Evolutionary conservation across 2,113 vertebrate species (phyloP).

Genomic region (Ifrita kowaldi): DNA sequence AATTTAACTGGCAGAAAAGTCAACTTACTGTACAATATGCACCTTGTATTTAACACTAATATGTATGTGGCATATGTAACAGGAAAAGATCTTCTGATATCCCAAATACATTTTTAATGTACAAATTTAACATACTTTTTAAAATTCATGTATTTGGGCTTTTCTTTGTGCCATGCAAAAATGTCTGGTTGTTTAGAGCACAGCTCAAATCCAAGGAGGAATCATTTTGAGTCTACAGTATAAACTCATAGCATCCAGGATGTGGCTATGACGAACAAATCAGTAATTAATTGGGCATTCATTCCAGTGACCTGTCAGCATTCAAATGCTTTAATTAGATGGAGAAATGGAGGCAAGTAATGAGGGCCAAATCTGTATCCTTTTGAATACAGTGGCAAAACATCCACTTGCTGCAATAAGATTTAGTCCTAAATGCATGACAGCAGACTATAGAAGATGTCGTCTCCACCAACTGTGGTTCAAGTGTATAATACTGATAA

Average conservation of each 20-base stretch:
- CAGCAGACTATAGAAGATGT: conserved; percentile 40
- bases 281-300: conserved; percentile 77
- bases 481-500: conserved; percentile 47
- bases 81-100: not conserved
- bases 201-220: conserved; percentile 34
- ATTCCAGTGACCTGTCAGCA: conserved; percentile 73
- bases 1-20: conserved; percentile 66
- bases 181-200: conserved; percentile 15
- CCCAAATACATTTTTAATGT: not conserved
- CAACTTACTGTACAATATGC: conserved; percentile 25
- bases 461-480: conserved; percentile 57
- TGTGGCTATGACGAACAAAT: conserved; percentile 66
- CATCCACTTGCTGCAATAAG: conserved; percentile 51
- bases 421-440: conserved; percentile 62
- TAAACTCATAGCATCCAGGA: conserved; percentile 55
- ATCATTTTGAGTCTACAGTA: conserved; percentile 45
- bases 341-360: conserved; percentile 62
- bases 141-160: conserved; percentile 19
- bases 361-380: conserved; percentile 55
- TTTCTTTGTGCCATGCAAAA: conserved; percentile 18
- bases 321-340: conserved; percentile 77
- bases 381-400: conserved; percentile 59
- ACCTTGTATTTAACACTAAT: not conserved
- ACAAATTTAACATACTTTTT: conserved; percentile 9
- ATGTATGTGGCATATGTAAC: not conserved